Percentiles rank a stretch among this genome's conserved stretches.
Evolutionary conservation across 2,888 invertebrate species (phyloP).

Genomic region (Noctua fimbriata): DNA sequence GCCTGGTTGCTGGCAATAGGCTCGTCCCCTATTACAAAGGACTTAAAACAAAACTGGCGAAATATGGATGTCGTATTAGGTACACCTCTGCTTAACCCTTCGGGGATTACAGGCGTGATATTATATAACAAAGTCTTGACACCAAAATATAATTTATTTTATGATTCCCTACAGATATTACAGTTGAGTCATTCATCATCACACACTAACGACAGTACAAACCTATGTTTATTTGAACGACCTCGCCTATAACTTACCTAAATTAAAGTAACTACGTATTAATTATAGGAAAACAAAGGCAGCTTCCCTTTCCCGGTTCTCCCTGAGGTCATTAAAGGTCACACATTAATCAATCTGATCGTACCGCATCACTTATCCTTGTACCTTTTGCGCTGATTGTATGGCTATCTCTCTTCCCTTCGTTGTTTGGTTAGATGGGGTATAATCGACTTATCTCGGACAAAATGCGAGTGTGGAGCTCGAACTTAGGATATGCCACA

Average conservation of each 20-base stretch:
- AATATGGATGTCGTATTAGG: too few relatives aligned
- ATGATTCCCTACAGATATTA: background rate
- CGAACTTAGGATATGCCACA: too few relatives aligned
- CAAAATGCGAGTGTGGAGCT: too few relatives aligned
- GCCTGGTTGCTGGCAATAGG: too few relatives aligned
- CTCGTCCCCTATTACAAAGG: too few relatives aligned
- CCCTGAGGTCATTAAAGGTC: constrained; percentile 8
- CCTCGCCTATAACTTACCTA: too few relatives aligned
- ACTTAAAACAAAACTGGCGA: too few relatives aligned
- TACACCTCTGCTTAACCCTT: too few relatives aligned
- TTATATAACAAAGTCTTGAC: background rate
- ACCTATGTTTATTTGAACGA: background rate
- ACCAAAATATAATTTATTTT: background rate
- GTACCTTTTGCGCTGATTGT: constrained; percentile 15
- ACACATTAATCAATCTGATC: constrained; percentile 26
- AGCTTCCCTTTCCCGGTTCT: background rate
- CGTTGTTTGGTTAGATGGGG: too few relatives aligned
- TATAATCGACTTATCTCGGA: too few relatives aligned
- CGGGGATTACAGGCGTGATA: too few relatives aligned
- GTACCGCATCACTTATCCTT: constrained; percentile 9
- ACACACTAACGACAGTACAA: background rate
- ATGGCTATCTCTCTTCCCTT: background rate
- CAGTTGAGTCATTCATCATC: background rate
- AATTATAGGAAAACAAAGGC: background rate
- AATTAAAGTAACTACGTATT: constrained; percentile 2